Evolutionary conservation across 2,113 vertebrate genomes (phyloP).

Genomic region (Rafetus swinhoei): DNA sequence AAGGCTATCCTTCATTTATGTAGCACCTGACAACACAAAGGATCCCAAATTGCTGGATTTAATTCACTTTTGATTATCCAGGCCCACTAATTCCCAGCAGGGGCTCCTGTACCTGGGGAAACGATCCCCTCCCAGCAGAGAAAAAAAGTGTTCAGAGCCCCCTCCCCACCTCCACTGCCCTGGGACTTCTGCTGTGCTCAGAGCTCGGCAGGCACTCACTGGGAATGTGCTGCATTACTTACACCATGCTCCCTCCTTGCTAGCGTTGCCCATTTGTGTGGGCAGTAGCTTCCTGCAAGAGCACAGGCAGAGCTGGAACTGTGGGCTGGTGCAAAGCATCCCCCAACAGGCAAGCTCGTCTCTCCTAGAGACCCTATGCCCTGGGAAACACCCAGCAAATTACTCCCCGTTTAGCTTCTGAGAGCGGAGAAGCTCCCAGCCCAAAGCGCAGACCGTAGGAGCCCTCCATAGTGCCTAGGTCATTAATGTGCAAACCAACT

Average conservation of each 20-base stretch:
- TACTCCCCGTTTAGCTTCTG: accelerated
- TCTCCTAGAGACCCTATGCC: background rate
- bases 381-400: background rate
- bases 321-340: background rate
- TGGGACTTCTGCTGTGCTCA: background rate
- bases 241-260: accelerated
- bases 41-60: background rate
- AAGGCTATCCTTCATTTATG: background rate
- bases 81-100: background rate
- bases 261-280: background rate
- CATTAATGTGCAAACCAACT: background rate
- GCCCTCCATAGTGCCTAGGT: background rate
- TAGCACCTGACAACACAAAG: background rate
- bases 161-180: background rate
- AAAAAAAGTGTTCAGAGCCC: background rate
- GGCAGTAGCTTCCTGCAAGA: background rate
- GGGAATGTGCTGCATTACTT: no score
- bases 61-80: background rate
- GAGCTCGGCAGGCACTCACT: background rate
- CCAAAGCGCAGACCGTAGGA: background rate
- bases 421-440: accelerated
- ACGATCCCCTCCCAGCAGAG: background rate
- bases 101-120: background rate
- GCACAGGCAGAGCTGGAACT: background rate
- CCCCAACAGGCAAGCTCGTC: background rate